phyloP scores from a whole-genome alignment of 2,113 vertebrate species.

The Pseudonaja textilis region DNA sequence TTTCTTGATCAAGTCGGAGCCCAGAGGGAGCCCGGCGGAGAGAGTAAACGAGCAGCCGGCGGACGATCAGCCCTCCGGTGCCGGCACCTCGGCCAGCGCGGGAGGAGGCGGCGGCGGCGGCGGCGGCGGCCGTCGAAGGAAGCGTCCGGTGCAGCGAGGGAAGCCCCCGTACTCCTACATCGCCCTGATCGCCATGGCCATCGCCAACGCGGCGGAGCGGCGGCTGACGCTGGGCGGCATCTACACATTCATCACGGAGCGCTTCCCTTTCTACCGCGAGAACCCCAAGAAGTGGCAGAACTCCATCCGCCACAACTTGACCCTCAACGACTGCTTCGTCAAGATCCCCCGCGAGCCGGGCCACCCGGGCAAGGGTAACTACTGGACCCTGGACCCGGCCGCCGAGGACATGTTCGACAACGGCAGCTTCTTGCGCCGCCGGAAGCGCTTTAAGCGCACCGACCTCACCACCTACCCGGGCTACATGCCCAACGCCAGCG shows the following conservation, averaged over 20 bases:
- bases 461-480: constrained; percentile 87
- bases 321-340: constrained; percentile 86
- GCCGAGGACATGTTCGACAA: constrained; percentile 89
- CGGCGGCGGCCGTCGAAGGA: constrained; percentile 80
- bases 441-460: constrained; percentile 85
- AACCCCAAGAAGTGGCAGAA: constrained; percentile 95
- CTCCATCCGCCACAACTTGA: constrained; percentile 85
- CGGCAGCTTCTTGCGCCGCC: constrained; percentile 79
- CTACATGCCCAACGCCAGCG: constrained; percentile 87
- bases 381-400: constrained; percentile 84
- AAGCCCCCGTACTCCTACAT: constrained; percentile 98
- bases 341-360: constrained; percentile 86
- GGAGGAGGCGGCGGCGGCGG: constrained; percentile 33
- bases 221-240: constrained; percentile 94
- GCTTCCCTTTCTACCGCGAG: constrained; percentile 95
- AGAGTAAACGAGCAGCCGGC: constrained; percentile 51
- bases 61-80: constrained; percentile 50
- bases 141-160: constrained; percentile 89
- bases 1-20: constrained; percentile 76
- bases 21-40: constrained; percentile 67
- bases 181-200: constrained; percentile 96
- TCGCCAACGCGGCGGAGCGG: constrained; percentile 92
- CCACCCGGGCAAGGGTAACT: constrained; percentile 83
- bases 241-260: constrained; percentile 96
- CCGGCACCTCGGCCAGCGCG: constrained; percentile 39